Percentiles rank a stretch among this genome's conserved stretches.
Conservation (phyloP, 64 coral and sea anemone species). For the Porites australiensis region DNA sequence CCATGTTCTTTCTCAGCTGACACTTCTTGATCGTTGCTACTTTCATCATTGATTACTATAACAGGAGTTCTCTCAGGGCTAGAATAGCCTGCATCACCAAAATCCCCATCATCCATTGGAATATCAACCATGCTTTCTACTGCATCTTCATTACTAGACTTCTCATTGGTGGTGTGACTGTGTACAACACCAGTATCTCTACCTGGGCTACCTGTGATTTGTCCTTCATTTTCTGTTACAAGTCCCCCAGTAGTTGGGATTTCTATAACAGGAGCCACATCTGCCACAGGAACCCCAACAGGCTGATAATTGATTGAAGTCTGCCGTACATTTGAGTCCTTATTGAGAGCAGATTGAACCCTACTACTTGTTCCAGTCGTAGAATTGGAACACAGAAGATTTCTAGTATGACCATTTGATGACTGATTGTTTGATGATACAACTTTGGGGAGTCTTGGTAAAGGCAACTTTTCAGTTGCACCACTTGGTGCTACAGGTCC, state of each 20-base stretch:
- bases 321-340: not conserved
- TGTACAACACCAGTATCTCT: not conserved
- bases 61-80: not conserved
- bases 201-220: not conserved
- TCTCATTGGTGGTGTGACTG: not conserved
- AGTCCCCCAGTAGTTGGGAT: not conserved
- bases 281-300: not conserved
- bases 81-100: not conserved
- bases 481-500: not conserved
- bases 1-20: not conserved
- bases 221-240: not conserved
- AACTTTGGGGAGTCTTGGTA: conserved; percentile 14
- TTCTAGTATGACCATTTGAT: not conserved
- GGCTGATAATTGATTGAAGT: not conserved
- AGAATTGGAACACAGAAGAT: not conserved
- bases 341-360: not conserved
- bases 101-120: not conserved
- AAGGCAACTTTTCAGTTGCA: not conserved
- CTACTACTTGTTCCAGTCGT: not conserved
- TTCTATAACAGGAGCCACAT: not conserved
- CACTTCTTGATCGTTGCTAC: not conserved
- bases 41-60: conserved; percentile 5
- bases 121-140: not conserved
- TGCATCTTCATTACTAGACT: not conserved
- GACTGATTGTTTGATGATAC: not conserved